Conservation (phyloP, 2,797 vertebrate species). For the Galaxias olidus region DNA sequence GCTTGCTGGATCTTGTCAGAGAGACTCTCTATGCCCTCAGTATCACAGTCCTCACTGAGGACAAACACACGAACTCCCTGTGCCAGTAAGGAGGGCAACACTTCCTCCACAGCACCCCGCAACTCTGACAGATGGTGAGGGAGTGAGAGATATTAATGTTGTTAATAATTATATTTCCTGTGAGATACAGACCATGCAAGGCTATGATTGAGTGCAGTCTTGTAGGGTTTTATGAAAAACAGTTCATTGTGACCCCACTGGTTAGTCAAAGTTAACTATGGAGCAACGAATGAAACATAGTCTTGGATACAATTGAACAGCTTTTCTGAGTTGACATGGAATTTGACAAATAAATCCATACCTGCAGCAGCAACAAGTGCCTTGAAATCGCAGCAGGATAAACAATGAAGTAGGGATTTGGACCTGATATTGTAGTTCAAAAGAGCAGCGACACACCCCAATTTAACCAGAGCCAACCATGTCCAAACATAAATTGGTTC, state of each 20-base stretch:
- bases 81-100: constrained; percentile 77
- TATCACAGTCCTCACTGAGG: constrained; percentile 66
- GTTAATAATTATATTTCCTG: too few species aligned
- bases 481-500: constrained; percentile 77
- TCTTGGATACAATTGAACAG: too few species aligned
- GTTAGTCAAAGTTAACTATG: too few species aligned
- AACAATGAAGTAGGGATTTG: constrained; percentile 81
- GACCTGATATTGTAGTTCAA: constrained; percentile 82
- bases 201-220: not conserved
- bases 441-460: constrained; percentile 80
- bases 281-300: too few species aligned
- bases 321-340: too few species aligned
- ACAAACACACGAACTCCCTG: constrained; percentile 73
- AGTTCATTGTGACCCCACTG: too few species aligned
- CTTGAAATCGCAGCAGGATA: constrained; percentile 78
- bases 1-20: constrained; percentile 76
- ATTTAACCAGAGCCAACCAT: constrained; percentile 81
- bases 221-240: not conserved
- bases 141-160: not conserved
- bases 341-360: constrained; percentile 34
- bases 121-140: constrained; percentile 66
- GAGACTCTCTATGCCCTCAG: constrained; percentile 74
- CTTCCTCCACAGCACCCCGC: constrained; percentile 76
- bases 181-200: not conserved
- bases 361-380: constrained; percentile 77